Conservation (phyloP, 2,797 vertebrate genomes). For the Cyclopterus lumpus region DNA sequence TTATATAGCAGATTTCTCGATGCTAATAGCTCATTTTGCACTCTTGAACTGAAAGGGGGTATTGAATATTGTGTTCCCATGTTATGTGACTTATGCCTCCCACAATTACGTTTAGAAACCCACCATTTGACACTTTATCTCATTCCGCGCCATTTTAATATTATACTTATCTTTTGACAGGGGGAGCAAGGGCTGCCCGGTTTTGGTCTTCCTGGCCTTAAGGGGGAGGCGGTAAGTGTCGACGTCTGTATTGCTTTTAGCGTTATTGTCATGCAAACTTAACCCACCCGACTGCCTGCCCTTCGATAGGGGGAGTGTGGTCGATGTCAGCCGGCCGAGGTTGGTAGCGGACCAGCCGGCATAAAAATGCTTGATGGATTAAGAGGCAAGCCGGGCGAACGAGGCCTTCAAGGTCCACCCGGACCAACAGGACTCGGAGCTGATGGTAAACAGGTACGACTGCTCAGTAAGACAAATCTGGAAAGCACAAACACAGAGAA, state of each 20-base stretch:
- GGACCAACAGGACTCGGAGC: constrained; percentile 75
- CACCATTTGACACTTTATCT: background rate
- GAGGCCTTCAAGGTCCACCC: constrained; percentile 71
- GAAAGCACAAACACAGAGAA: background rate
- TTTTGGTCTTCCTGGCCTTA: constrained; percentile 66
- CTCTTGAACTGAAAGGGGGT: background rate
- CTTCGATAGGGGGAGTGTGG: constrained; percentile 78
- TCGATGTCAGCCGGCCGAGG: constrained; percentile 69
- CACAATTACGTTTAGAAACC: background rate
- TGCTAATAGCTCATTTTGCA: background rate
- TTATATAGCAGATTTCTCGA: background rate
- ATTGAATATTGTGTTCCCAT: background rate
- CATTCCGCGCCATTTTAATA: background rate
- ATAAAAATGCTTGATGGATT: constrained; percentile 65
- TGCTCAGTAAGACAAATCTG: background rate
- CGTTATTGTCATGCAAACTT: constrained; percentile 12
- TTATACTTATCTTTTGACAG: constrained; percentile 58
- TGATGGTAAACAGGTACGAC: constrained; percentile 78
- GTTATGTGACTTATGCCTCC: background rate
- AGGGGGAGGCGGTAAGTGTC: constrained; percentile 81
- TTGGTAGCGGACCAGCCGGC: constrained; percentile 49
- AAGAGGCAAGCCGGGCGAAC: constrained; percentile 59
- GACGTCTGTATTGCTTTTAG: constrained; percentile 7
- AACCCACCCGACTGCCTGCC: constrained; percentile 15
- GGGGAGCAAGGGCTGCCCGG: constrained; percentile 78